These are phyloP conservation scores for Semnopithecus entellus DNA, from an alignment of 2,113 vertebrate species.

Conservation along the genomic window DNA sequence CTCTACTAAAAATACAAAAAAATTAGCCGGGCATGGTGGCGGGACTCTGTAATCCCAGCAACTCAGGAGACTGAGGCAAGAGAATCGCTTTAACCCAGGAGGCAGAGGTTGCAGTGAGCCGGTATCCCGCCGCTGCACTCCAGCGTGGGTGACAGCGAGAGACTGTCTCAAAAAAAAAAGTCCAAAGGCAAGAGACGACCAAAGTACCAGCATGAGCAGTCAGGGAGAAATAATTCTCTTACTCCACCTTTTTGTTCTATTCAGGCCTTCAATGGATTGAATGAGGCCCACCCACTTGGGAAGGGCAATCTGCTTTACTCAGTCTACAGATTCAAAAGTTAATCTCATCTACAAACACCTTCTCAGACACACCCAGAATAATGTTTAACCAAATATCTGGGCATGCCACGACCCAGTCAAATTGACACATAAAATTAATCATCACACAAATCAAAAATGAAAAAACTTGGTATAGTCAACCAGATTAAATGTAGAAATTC, in stretches of 20 bases:
- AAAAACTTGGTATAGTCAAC: neutral
- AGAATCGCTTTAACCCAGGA: no score
- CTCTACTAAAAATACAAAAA: no score
- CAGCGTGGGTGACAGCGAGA: no score
- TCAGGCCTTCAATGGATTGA: neutral
- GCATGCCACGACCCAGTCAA: neutral
- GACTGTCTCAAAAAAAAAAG: neutral
- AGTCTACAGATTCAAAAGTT: neutral
- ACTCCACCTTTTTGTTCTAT: neutral
- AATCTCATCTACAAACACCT: conserved; percentile 5
- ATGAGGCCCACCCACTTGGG: neutral
- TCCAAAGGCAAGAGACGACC: neutral
- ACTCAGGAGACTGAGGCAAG: no score
- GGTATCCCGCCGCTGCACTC: no score
- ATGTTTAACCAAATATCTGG: neutral
- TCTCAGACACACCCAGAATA: neutral
- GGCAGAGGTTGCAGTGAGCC: no score
- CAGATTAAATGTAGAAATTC: conserved; percentile 16
- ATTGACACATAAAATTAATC: neutral
- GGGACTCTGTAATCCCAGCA: no score
- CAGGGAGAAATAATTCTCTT: neutral
- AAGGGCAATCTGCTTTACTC: neutral
- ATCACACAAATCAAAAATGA: neutral
- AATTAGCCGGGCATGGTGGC: no score
- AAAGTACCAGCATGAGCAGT: neutral